Evolutionary conservation across 2,888 invertebrate species (phyloP).

Genomic region (Helobdella robusta): DNA sequence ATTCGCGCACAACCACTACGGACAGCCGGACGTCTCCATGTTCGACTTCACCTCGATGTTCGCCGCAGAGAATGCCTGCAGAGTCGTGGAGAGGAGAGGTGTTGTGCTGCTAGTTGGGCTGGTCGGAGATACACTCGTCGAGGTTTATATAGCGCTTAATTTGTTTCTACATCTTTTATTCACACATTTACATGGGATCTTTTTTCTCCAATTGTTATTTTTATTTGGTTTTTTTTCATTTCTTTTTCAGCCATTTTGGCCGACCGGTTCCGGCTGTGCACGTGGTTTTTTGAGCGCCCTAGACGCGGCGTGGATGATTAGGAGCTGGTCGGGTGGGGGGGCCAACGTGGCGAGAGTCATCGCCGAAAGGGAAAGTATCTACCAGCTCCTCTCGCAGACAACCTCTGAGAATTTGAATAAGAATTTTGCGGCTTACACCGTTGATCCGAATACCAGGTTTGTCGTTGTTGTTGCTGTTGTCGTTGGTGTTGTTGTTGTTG

Average conservation of each 20-base stretch:
- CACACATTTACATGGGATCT: not conserved
- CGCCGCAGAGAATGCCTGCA: constrained; percentile 85
- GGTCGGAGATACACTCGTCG: constrained; percentile 89
- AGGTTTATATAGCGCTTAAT: constrained; percentile 53
- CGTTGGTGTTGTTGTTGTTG: no score
- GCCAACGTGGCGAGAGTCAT: constrained; percentile 68
- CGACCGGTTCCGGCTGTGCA: constrained; percentile 94
- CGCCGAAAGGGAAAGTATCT: constrained; percentile 88
- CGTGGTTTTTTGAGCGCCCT: constrained; percentile 88
- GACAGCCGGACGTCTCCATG: constrained; percentile 92
- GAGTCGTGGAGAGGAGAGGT: constrained; percentile 66
- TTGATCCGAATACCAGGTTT: constrained; percentile 56
- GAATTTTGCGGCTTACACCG: constrained; percentile 58
- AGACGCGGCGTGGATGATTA: constrained; percentile 90
- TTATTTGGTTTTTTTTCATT: no score
- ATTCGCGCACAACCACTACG: constrained; percentile 94
- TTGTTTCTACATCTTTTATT: not conserved
- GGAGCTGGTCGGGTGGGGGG: constrained; percentile 65
- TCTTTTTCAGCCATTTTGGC: constrained; percentile 69
- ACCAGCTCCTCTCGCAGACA: constrained; percentile 78
- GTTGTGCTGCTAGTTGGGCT: constrained; percentile 74
- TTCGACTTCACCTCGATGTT: constrained; percentile 99
- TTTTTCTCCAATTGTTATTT: not conserved
- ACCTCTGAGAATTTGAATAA: constrained; percentile 89
- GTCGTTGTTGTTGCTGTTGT: constrained; percentile 1